These are phyloP conservation scores for Uria lomvia DNA, from an alignment of 2,113 vertebrate genomes.

Conservation along the genomic window DNA sequence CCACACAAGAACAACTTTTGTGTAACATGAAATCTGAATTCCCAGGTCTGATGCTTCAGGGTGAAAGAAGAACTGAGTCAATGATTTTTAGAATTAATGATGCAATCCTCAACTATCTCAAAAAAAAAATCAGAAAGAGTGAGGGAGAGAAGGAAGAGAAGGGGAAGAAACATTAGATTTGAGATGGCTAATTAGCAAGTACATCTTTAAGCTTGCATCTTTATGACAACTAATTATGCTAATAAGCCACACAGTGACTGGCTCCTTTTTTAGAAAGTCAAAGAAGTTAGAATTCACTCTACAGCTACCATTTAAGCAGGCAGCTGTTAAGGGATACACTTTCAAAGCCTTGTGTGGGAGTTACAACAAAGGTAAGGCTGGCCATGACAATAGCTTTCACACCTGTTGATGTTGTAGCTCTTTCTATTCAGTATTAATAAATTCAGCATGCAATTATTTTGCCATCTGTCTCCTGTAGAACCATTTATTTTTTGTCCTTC, in stretches of 20 bases:
- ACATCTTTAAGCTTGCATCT: not conserved
- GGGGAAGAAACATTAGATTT: not conserved
- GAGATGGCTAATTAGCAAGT: conserved; percentile 37
- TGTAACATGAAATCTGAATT: not conserved
- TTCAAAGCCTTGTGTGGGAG: not conserved
- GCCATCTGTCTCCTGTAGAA: conserved; percentile 22
- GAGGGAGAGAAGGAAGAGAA: not conserved
- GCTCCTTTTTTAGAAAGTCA: not conserved
- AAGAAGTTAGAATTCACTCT: not conserved
- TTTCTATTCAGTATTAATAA: conserved; percentile 11
- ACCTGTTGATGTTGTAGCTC: not conserved
- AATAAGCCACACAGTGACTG: conserved; percentile 8
- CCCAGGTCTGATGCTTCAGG: not conserved
- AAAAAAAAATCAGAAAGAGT: not conserved
- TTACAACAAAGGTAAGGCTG: not conserved
- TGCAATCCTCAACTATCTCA: not conserved
- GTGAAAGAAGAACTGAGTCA: not conserved
- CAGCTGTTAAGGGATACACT: not conserved
- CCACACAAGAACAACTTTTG: not conserved
- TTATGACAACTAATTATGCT: conserved; percentile 44
- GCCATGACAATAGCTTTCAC: not conserved
- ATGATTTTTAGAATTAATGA: not conserved
- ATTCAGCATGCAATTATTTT: conserved; percentile 38
- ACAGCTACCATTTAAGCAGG: not conserved
- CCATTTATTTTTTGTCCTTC: not conserved